A percentile compares a stretch with the other conserved stretches of the same genome.
Conservation (phyloP, 2,888 invertebrate genomes). For the Spisula subtruncata region DNA sequence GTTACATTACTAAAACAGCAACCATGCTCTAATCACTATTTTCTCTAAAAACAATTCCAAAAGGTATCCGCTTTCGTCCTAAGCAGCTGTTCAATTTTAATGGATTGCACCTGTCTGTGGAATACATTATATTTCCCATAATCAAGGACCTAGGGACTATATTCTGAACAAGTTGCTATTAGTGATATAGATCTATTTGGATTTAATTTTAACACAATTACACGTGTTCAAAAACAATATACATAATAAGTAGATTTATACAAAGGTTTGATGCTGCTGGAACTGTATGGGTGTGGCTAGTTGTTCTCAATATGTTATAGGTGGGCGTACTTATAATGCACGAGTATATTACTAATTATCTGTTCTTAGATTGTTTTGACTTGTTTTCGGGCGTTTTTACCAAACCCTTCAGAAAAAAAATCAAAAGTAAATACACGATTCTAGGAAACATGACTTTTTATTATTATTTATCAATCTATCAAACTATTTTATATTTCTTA, state of each 20-base stretch:
- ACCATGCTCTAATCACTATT: conserved; percentile 62
- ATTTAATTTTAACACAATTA: conserved; percentile 6
- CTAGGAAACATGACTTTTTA: no score
- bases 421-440: neutral
- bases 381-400: neutral
- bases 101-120: conserved; percentile 52
- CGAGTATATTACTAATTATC: neutral
- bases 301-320: neutral
- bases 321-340: neutral
- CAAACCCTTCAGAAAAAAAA: neutral
- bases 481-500: no score
- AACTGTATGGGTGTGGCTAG: neutral
- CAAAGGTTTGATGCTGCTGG: neutral
- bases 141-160: neutral
- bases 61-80: conserved; percentile 58
- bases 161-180: neutral
- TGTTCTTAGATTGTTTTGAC: neutral
- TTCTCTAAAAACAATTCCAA: conserved; percentile 68
- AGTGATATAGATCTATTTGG: neutral
- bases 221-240: conserved; percentile 4
- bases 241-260: neutral
- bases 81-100: conserved; percentile 49
- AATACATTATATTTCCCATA: conserved; percentile 3
- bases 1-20: conserved; percentile 34
- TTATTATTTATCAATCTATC: no score